These are phyloP conservation scores for Drosophila picticornis DNA, from an alignment of 2,888 invertebrate genomes.

Conservation along the genomic window DNA sequence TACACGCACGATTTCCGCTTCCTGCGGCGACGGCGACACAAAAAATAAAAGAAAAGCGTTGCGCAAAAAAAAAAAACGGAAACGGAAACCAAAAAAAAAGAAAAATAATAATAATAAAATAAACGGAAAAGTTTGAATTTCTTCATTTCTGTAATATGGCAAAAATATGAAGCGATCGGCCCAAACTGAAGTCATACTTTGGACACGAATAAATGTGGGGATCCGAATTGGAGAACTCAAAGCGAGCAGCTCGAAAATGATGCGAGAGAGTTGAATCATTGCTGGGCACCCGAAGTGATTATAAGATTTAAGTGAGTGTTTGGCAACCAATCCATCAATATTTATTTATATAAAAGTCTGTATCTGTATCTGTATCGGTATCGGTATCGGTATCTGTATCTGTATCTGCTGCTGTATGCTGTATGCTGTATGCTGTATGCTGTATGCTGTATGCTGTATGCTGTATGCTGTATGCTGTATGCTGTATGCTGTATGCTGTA, in stretches of 20 bases:
- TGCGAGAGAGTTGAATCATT: background rate
- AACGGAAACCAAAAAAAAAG: slow-evolving; percentile 2
- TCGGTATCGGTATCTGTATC: too few relatives aligned
- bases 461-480: too few relatives aligned
- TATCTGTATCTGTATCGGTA: too few relatives aligned
- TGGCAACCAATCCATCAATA: background rate
- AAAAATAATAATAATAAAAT: background rate
- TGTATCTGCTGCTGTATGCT: too few relatives aligned
- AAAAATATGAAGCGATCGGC: background rate
- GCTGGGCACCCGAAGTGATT: background rate
- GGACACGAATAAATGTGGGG: background rate
- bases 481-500: too few relatives aligned
- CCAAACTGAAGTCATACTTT: background rate
- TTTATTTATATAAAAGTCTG: too few relatives aligned
- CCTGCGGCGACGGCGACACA: slow-evolving; percentile 68
- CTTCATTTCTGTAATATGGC: background rate
- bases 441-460: too few relatives aligned
- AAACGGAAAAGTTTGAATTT: background rate
- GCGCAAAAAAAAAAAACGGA: slow-evolving; percentile 8
- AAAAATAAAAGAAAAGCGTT: slow-evolving; percentile 53
- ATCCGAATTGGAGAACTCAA: background rate
- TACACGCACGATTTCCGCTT: slow-evolving; percentile 81
- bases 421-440: too few relatives aligned
- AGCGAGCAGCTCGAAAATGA: background rate
- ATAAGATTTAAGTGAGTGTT: background rate